A percentile compares a stretch with the other conserved stretches of the same genome.
These are phyloP conservation scores for Lysandra coridon DNA, from an alignment of 2,888 invertebrate genomes.

Conservation along the genomic window DNA sequence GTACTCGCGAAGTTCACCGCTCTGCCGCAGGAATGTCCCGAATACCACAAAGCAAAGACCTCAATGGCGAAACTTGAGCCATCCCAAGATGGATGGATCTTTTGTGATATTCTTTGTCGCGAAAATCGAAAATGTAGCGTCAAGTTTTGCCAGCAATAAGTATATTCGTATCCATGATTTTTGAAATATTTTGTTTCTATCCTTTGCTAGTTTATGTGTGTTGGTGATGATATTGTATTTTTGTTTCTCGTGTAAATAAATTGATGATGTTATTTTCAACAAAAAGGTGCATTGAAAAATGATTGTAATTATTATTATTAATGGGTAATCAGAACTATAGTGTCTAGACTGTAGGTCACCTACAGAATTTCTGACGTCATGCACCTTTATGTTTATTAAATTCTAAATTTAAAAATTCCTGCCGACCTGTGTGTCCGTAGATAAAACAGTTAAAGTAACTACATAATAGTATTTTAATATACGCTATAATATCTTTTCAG, in stretches of 20 bases:
- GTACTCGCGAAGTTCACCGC: slow-evolving; percentile 26
- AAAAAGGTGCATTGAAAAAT: background rate
- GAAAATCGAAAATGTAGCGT: background rate
- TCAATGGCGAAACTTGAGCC: slow-evolving; percentile 7
- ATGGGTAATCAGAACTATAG: background rate
- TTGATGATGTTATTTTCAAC: background rate
- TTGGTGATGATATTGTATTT: background rate
- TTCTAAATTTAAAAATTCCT: background rate
- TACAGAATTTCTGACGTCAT: background rate
- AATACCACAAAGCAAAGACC: slow-evolving; percentile 1
- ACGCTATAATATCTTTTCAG: background rate
- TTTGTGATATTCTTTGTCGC: background rate
- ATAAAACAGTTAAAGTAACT: background rate
- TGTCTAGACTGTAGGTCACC: background rate
- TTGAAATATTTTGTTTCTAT: background rate
- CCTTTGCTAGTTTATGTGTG: background rate
- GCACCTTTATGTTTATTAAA: background rate
- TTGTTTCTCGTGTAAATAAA: background rate
- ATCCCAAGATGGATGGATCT: slow-evolving; percentile 2
- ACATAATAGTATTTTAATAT: background rate
- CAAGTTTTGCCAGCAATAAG: background rate
- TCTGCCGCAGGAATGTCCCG: slow-evolving; percentile 16
- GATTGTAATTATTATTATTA: background rate
- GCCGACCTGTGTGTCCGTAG: background rate
- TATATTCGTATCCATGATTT: background rate